phyloP scores from a whole-genome alignment of 2,888 invertebrate genomes.

The Hipparchia sbordonii region DNA sequence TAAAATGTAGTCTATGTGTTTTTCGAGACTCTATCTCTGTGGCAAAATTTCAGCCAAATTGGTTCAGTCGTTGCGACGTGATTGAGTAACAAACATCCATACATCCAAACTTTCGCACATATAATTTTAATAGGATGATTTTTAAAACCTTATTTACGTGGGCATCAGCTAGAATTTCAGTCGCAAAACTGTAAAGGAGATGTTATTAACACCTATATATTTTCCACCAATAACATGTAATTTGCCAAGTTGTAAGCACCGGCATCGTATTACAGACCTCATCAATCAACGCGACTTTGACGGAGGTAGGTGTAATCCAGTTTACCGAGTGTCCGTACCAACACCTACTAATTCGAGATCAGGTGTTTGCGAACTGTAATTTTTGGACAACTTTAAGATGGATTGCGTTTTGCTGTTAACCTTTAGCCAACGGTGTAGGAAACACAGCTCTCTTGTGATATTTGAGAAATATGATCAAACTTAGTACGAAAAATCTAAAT shows the following conservation, averaged over 20 bases:
- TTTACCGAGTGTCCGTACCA: constrained; percentile 66
- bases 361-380: constrained; percentile 49
- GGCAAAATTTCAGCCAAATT: too few species aligned
- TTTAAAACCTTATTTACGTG: too few species aligned
- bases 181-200: too few species aligned
- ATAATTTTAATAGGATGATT: too few species aligned
- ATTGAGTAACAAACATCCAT: too few species aligned
- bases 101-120: too few species aligned
- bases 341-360: constrained; percentile 62
- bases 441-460: neutral
- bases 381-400: constrained; percentile 22
- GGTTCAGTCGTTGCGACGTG: too few species aligned
- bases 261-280: constrained; percentile 44
- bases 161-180: too few species aligned
- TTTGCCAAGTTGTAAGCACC: constrained; percentile 30
- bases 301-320: constrained; percentile 74
- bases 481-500: too few species aligned
- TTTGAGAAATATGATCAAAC: neutral
- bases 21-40: too few species aligned
- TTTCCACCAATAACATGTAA: constrained; percentile 24
- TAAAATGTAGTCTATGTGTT: too few species aligned
- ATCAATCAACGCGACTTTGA: constrained; percentile 74
- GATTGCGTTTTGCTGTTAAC: constrained; percentile 8
- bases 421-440: neutral
- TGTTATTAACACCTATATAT: neutral